Evolutionary conservation across 1,140 invertebrate genomes (phyloP).

Genomic region (Brachionus manjavacas): DNA sequence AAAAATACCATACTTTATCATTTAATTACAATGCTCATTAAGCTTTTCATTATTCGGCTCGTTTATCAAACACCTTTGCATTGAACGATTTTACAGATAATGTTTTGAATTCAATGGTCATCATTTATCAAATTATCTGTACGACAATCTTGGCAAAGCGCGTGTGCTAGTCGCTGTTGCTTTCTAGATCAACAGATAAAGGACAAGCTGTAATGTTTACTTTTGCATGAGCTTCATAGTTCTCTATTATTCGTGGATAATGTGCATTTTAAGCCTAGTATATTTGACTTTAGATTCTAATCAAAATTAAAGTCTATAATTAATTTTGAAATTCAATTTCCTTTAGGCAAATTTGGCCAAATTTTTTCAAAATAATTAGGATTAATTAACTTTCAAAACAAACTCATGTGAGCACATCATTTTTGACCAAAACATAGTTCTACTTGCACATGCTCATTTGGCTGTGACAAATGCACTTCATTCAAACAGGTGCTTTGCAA

Average conservation of each 20-base stretch:
- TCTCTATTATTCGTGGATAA: not conserved
- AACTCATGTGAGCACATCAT: conserved; percentile 21
- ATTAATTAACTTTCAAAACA: conserved; percentile 36
- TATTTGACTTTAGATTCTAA: conserved; percentile 37
- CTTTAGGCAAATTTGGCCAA: not conserved
- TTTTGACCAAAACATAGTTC: not conserved
- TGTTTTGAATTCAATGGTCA: not conserved
- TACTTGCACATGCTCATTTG: conserved; percentile 28
- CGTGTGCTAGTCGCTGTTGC: not conserved
- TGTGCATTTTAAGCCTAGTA: not conserved
- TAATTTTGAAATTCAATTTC: conserved; percentile 21
- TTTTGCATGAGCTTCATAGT: not conserved
- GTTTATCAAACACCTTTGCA: not conserved
- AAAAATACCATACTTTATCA: not conserved
- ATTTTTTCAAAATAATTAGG: conserved; percentile 33
- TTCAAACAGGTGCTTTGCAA: conserved; percentile 15
- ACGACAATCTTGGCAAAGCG: not conserved
- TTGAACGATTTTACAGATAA: not conserved
- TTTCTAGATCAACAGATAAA: not conserved
- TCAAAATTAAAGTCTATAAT: conserved; percentile 27
- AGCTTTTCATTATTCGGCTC: not conserved
- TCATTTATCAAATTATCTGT: not conserved
- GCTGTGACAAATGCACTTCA: conserved; percentile 19
- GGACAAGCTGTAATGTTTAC: not conserved
- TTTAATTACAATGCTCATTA: not conserved